Base-by-base conservation (phyloP, 2,113 vertebrate species). In the Merops nubicus region DNA sequence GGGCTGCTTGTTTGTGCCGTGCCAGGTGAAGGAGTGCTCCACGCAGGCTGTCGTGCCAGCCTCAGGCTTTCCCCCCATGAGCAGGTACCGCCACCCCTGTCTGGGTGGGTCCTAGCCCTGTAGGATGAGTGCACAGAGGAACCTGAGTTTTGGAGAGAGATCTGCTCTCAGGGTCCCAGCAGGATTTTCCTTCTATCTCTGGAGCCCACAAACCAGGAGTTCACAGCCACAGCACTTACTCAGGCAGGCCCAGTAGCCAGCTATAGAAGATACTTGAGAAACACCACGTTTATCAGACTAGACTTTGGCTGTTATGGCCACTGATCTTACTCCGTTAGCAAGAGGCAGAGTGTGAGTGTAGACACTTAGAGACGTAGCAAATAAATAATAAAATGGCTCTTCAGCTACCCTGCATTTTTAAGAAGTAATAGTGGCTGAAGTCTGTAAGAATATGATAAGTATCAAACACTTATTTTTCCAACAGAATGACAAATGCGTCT, bases 381-480 rank as follows among this genome's bases (percentile, higher is more conserved):
- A 93, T 62, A 92, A 96, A 90, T 90, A 95, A 89, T 95, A 85
- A 80, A 93, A 93, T 33, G 34, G 25, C 47, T 91, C 68, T 92
- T 93, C 54, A 89, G 62, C 83, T 72, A 31, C 50, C 42, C 47
- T 73, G 74, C 56, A 51, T 89, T 90, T 96, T 96, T 54, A 95
- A 91, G 73, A 93, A 76, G 64, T 63, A 83, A 65, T 67, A 57
- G 40, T 45, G 64, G 93, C 60, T 91, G 82, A 94, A 96, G 72
- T 91, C 91, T 91, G 57, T 34, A 40, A 89, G 81, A 81, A 57
- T 93, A 87, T 73, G 89, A 84, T 96, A 96, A 95, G 91, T 95
- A 96, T 94, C 85, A 94, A 92, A 83, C 79, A 79, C 85, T 80
- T 91, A 81, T 88, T 96, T 97, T 97, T 88, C 69, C 88, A 96